Conservation (phyloP, 1,140 invertebrate species). For the Cotesia typhae region DNA sequence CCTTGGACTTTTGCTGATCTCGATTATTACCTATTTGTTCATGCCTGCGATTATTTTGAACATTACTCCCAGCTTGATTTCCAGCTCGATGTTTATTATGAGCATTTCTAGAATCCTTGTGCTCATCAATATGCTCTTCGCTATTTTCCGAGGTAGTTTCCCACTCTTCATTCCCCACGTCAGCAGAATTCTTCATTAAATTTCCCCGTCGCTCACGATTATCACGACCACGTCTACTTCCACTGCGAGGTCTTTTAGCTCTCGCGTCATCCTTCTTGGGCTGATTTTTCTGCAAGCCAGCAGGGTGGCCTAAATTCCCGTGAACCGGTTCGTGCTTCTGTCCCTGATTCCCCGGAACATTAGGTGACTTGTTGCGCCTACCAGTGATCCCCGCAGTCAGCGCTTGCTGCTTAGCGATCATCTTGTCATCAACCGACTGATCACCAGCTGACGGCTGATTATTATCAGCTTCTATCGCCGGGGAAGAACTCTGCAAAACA, state of each 20-base stretch:
- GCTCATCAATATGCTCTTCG: slow-evolving; percentile 65
- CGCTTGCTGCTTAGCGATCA: slow-evolving; percentile 74
- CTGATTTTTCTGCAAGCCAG: slow-evolving; percentile 41
- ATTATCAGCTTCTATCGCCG: slow-evolving; percentile 60
- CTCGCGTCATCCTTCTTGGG: slow-evolving; percentile 57
- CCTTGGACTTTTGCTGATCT: slow-evolving; percentile 52
- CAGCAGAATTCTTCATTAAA: slow-evolving; percentile 53
- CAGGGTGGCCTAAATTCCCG: slow-evolving; percentile 4
- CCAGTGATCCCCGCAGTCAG: slow-evolving; percentile 73
- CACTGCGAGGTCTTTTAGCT: slow-evolving; percentile 57
- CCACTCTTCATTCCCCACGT: slow-evolving; percentile 72
- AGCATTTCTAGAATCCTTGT: slow-evolving; percentile 56
- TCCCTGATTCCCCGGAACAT: slow-evolving; percentile 45
- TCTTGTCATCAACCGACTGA: slow-evolving; percentile 71
- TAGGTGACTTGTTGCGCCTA: slow-evolving; percentile 59
- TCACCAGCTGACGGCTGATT: slow-evolving; percentile 58
- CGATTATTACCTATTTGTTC: slow-evolving; percentile 50
- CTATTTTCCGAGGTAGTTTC: slow-evolving; percentile 77
- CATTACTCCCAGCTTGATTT: slow-evolving; percentile 38
- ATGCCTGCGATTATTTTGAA: slow-evolving; percentile 44
- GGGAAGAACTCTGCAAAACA: slow-evolving; percentile 47
- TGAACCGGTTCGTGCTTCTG: slow-evolving; percentile 46
- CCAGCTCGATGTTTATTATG: slow-evolving; percentile 51
- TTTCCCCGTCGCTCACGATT: slow-evolving; percentile 53
- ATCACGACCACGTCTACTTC: slow-evolving; percentile 56